Evolutionary conservation across 2,113 vertebrate species (phyloP), one percentile per base, ranked within the genome.

Genomic region (Melospiza melodia): DNA sequence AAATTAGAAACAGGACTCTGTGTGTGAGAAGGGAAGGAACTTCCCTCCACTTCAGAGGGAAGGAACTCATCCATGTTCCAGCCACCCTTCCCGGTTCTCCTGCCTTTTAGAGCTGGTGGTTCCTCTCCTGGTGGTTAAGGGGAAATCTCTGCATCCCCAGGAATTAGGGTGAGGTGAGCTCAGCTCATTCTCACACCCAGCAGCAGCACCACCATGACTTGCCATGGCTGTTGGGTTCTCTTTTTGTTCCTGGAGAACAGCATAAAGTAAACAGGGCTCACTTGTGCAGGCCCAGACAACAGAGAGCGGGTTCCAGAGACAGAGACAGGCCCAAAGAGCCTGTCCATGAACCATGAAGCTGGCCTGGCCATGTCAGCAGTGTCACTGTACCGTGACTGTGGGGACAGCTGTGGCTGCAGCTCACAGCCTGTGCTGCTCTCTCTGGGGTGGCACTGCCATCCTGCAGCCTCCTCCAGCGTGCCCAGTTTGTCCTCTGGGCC

Each of bases 341-440:
- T 33, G 13, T 35, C 48, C 33, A 19, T 35, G 78, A 71, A 27
- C 68, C 69, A 52, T 79, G 87, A 57, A 67, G 39, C 28, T 39
- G 67, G 11, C 21, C 57, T 55, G 8, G 11, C 72, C 35, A 11
- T 39, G 44, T 30, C 31, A 91, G 66, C 62, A 55, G 1, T 14
- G 24, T 10, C 81, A 10, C 62, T 41, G 74, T 23, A 6, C 78
- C 3, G 0, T 87, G 90, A 16, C 84, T 0, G 0, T 5, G 68
- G 63, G 48, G 11, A 23, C 20, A 25, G 49, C 10, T 25, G 31
- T 89, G 66, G 46, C 52, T 59, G 61, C 44, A 74, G 37, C 51
- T 79, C 73, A 4, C 63, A 69, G 46, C 33, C 73, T 20, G 11
- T 37, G 73, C 63, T 54, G 48, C 57, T 21, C 12, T 1, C 57